Percentiles rank a stretch among this genome's conserved stretches.
These are phyloP conservation scores for Nematolebias whitei DNA, from an alignment of 2,113 vertebrate genomes.

Conservation along the genomic window DNA sequence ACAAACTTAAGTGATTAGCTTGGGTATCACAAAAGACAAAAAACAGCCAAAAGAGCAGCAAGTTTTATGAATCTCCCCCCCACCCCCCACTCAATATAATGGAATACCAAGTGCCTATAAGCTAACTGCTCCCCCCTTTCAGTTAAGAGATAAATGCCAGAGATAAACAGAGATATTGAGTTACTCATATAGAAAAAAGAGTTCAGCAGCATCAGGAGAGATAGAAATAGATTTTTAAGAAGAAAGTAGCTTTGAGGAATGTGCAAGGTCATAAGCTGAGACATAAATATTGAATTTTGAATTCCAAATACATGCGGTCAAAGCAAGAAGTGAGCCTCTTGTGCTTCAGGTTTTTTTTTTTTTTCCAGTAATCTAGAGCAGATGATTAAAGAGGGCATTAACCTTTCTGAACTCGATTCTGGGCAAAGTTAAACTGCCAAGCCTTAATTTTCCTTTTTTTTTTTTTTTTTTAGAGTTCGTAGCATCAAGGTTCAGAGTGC, in stretches of 20 bases:
- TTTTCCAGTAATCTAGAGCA: slow-evolving; percentile 21
- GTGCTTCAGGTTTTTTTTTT: neutral
- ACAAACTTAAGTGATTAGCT: slow-evolving; percentile 24
- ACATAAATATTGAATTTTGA: slow-evolving; percentile 45
- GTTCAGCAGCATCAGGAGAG: slow-evolving; percentile 12
- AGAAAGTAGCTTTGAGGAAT: slow-evolving; percentile 29
- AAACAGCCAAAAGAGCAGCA: slow-evolving; percentile 20
- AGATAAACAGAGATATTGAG: slow-evolving; percentile 51
- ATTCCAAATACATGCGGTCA: slow-evolving; percentile 29
- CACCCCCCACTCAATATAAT: slow-evolving; percentile 46
- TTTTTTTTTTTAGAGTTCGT: slow-evolving; percentile 12
- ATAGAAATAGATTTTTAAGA: slow-evolving; percentile 33
- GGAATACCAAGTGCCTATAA: slow-evolving; percentile 34
- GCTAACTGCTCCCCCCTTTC: slow-evolving; percentile 5
- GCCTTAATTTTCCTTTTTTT: slow-evolving; percentile 7
- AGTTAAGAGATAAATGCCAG: slow-evolving; percentile 55
- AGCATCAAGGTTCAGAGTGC: neutral
- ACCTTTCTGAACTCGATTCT: slow-evolving; percentile 31
- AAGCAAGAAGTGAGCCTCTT: slow-evolving; percentile 2
- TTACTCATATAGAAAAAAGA: slow-evolving; percentile 33
- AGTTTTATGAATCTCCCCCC: slow-evolving; percentile 24
- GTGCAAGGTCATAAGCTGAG: slow-evolving; percentile 38
- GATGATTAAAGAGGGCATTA: slow-evolving; percentile 31
- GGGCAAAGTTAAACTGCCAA: slow-evolving; percentile 8
- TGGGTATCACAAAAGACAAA: slow-evolving; percentile 18